Conservation (phyloP, 2,888 invertebrate species). For the Aspidiotus rigidus region DNA sequence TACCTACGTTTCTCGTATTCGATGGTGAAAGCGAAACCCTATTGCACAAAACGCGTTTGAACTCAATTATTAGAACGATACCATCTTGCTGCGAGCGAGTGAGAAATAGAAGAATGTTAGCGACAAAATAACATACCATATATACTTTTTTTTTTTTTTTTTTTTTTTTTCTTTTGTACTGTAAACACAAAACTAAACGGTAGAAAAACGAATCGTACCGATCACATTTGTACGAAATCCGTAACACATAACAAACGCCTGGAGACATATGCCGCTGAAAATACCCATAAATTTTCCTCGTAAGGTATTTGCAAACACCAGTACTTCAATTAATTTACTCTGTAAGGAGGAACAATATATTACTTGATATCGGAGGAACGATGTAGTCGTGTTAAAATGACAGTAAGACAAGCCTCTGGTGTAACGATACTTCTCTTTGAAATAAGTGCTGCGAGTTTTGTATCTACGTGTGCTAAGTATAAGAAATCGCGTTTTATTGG, state of each 20-base stretch:
- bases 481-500: conserved; percentile 27
- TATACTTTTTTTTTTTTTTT: not conserved
- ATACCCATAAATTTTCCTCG: conserved; percentile 29
- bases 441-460: conserved; percentile 28
- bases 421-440: conserved; percentile 23
- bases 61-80: no score
- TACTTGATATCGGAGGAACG: conserved; percentile 33
- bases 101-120: not conserved
- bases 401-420: conserved; percentile 33
- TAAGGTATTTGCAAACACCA: conserved; percentile 25
- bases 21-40: no score
- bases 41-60: conserved; percentile 4
- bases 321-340: conserved; percentile 33
- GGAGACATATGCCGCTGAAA: conserved; percentile 20
- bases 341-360: conserved; percentile 32
- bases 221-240: conserved; percentile 14
- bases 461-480: conserved; percentile 7
- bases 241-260: conserved; percentile 8
- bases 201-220: conserved; percentile 14
- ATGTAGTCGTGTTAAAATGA: conserved; percentile 33
- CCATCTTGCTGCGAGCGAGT: no score
- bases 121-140: not conserved
- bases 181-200: not conserved
- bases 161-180: no score
- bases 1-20: no score